Conservation (phyloP, 2,888 invertebrate genomes). For the Arctia plantaginis region DNA sequence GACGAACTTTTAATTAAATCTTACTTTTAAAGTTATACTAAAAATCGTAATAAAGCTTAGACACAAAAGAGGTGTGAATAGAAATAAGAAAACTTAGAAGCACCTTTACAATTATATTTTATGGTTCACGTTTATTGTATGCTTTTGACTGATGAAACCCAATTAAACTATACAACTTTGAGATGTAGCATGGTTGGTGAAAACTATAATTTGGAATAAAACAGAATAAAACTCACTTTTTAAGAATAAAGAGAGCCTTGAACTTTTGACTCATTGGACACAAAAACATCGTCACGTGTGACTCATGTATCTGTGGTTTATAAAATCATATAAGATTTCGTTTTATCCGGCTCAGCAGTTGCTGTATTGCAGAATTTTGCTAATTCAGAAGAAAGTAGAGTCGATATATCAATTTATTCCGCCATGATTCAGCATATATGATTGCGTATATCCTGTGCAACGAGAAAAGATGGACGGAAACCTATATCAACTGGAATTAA, state of each 20-base stretch:
- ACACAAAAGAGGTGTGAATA: slow-evolving; percentile 7
- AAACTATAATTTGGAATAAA: neutral
- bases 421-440: slow-evolving; percentile 30
- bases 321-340: slow-evolving; percentile 27
- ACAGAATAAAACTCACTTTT: neutral
- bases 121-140: slow-evolving; percentile 5
- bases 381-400: slow-evolving; percentile 36
- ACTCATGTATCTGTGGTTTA: slow-evolving; percentile 16
- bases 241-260: slow-evolving; percentile 7
- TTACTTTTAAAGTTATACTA: slow-evolving; percentile 30
- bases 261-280: slow-evolving; percentile 1
- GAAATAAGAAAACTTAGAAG: slow-evolving; percentile 1
- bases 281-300: neutral
- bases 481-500: slow-evolving; percentile 3
- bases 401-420: slow-evolving; percentile 32
- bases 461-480: slow-evolving; percentile 27
- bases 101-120: slow-evolving; percentile 4
- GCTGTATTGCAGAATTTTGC: slow-evolving; percentile 33
- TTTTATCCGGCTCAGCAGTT: slow-evolving; percentile 31
- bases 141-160: neutral
- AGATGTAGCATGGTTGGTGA: neutral
- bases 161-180: slow-evolving; percentile 2
- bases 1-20: slow-evolving; percentile 50
- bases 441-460: slow-evolving; percentile 37
- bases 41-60: slow-evolving; percentile 28